These are phyloP conservation scores for Andrena hattorfiana DNA, from an alignment of 2,888 invertebrate genomes.

Conservation along the genomic window DNA sequence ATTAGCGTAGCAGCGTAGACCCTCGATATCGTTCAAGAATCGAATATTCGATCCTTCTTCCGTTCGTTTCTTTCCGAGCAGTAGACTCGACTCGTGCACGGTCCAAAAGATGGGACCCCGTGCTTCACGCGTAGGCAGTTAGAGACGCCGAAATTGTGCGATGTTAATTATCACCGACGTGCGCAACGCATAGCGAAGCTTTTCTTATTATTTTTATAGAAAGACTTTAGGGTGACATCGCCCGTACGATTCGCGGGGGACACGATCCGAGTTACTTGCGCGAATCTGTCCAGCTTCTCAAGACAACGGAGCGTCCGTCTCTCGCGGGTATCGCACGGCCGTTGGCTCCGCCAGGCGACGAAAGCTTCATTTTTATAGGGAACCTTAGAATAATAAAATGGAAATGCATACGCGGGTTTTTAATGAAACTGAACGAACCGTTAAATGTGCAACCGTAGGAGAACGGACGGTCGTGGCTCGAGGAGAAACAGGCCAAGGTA, in stretches of 20 bases:
- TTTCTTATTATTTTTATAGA: conserved; percentile 60
- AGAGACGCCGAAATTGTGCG: conserved; percentile 23
- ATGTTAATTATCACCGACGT: conserved; percentile 50
- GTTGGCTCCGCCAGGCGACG: conserved; percentile 30
- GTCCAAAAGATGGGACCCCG: background rate
- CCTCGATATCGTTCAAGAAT: conserved; percentile 30
- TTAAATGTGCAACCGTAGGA: conserved; percentile 59
- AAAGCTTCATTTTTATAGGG: conserved; percentile 55
- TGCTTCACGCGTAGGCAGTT: conserved; percentile 44
- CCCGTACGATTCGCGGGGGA: conserved; percentile 29
- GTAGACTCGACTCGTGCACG: background rate
- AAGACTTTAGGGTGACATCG: conserved; percentile 42
- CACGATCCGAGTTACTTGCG: background rate
- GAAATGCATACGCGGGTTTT: conserved; percentile 18
- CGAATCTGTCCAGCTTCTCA: background rate
- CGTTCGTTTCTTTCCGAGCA: conserved; percentile 5
- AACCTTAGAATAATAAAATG: conserved; percentile 40
- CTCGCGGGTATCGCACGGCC: conserved; percentile 26
- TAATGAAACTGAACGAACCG: conserved; percentile 57
- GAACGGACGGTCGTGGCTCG: conserved; percentile 36
- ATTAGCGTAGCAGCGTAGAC: background rate
- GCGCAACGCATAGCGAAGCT: conserved; percentile 45
- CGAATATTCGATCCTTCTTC: conserved; percentile 6
- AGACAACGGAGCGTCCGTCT: background rate
- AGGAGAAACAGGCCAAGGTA: conserved; percentile 54